phyloP scores from a whole-genome alignment of 2,797 vertebrate genomes.

The Phataginus tetradactyla region DNA sequence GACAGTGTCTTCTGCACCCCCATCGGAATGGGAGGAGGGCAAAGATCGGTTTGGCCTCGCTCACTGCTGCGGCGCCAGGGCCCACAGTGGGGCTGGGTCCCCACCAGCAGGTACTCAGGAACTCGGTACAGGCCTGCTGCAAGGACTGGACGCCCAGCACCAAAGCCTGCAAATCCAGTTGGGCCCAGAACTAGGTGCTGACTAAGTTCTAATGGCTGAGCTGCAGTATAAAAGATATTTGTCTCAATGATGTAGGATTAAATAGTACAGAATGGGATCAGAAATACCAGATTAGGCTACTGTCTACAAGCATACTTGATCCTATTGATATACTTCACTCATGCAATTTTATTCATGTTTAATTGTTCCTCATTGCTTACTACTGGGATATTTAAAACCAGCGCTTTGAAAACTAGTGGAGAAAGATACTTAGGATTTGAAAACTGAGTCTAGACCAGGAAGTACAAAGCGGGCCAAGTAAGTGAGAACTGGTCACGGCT shows the following conservation, averaged over 20 bases:
- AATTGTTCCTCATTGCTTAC: neutral
- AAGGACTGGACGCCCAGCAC: no score
- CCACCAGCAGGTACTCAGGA: neutral
- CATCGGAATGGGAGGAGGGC: neutral
- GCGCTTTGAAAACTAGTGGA: neutral
- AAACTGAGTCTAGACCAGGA: neutral
- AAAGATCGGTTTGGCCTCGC: neutral
- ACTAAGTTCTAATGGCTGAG: neutral
- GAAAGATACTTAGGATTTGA: neutral
- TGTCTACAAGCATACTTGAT: neutral
- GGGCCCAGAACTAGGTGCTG: no score
- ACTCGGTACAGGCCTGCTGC: neutral
- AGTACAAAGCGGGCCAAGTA: neutral
- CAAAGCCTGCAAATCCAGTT: neutral
- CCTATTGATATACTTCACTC: neutral
- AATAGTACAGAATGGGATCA: neutral
- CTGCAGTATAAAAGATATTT: rapidly evolving
- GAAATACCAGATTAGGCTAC: neutral
- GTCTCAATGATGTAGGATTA: neutral
- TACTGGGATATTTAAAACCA: neutral
- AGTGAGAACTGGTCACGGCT: neutral
- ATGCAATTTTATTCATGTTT: neutral
- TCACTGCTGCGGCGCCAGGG: neutral
- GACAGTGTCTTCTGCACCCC: neutral
- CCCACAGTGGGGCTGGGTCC: no score